Base-by-base conservation (phyloP, 1,140 invertebrate genomes). In the Polyergus mexicanus region DNA sequence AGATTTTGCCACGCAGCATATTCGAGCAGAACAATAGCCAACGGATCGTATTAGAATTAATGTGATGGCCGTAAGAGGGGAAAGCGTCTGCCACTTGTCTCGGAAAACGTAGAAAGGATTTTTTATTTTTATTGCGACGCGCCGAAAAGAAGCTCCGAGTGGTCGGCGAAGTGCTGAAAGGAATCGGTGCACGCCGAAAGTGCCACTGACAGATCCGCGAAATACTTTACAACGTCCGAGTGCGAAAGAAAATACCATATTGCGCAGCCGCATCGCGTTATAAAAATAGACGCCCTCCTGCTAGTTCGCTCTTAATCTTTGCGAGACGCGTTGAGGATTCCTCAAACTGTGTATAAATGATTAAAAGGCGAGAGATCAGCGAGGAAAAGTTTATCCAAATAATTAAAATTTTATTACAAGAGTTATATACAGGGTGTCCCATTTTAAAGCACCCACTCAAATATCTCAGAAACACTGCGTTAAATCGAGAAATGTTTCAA, bases 151-250 rank as follows among this genome's bases (percentile, higher is more conserved):
- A 83, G 68, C 68, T 74, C 38, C 41, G 25, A 47, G 66, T 35
- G 38, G 38, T 58, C 66, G 35, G 19, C 51, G 63, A 7, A 68
- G 44, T 25, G n/a, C 35, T 71, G 78, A 19, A 74, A 32, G 54
- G 60, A 71, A 62, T 25, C 54, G 25, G 47, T 68, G 68, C 32
- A 28, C 19, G 78, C 68, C 22, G 78, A 38, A 83, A 83, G 78
- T 83, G 78, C 78, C 56, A 83, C 78, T 83, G 78, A 83, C 78
- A 83, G 78, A 16, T 51, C 38, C 60, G 47, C 38, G 78, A 83
- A 72, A 83, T 72, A 47, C 68, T 83, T 83, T 60, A 74, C 68
- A 47, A 71, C 68, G 41, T 74, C 78, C 68, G 25, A 74, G 78
- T 16, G 51, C 38, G 78, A 54, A 38, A 74, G 68, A 74, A 83